A percentile compares a stretch with the other conserved stretches of the same genome.
Conservation (phyloP, 1,140 invertebrate species). For the Atopsyche davidsoni region DNA sequence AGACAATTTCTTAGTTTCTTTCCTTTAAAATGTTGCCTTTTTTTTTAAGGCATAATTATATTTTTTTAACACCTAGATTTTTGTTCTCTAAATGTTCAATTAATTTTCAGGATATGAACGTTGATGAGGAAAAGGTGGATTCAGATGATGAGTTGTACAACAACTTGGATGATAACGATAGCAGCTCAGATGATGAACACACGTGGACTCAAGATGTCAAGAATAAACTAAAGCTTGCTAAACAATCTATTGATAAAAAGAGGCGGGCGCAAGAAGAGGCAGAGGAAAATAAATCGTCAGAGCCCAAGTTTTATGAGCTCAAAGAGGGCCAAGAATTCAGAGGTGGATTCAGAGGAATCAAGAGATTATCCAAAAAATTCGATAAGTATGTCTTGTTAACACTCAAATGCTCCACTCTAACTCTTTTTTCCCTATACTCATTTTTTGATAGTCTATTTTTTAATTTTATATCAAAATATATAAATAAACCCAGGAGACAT, state of each 20-base stretch:
- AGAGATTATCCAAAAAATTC: slow-evolving; percentile 38
- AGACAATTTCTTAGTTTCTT: too few species aligned
- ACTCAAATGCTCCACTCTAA: too few species aligned
- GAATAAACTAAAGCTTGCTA: slow-evolving; percentile 55
- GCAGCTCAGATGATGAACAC: slow-evolving; percentile 70
- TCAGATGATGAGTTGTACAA: slow-evolving; percentile 44
- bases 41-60: slow-evolving; percentile 3
- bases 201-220: slow-evolving; percentile 74
- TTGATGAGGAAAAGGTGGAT: slow-evolving; percentile 38
- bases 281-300: slow-evolving; percentile 34
- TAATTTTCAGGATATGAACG: slow-evolving; percentile 34
- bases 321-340: slow-evolving; percentile 57
- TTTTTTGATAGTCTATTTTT: too few species aligned
- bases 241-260: slow-evolving; percentile 39
- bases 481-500: too few species aligned
- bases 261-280: slow-evolving; percentile 37
- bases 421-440: too few species aligned
- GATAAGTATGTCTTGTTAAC: slow-evolving; percentile 45
- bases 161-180: slow-evolving; percentile 36
- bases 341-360: slow-evolving; percentile 42
- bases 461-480: too few species aligned
- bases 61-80: slow-evolving; percentile 3
- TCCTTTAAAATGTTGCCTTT: too few species aligned
- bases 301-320: slow-evolving; percentile 60
- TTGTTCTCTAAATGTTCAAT: slow-evolving; percentile 1